Base-by-base conservation (phyloP, 2,888 invertebrate genomes). In the Pseudococcus longispinus region DNA sequence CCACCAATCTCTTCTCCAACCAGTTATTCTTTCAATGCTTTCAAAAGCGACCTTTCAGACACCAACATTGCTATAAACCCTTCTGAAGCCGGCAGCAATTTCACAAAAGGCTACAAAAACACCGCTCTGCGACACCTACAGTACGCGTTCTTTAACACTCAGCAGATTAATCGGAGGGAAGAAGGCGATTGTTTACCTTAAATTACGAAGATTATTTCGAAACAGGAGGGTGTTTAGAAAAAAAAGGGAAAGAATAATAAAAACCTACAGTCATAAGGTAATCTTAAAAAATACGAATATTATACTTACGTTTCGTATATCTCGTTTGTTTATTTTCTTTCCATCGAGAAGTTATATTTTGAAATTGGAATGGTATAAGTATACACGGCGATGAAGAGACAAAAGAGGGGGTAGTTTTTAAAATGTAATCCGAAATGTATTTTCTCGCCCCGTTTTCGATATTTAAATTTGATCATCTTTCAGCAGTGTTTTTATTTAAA, bases 381-480 rank as follows among this genome's bases (percentile, higher is more conserved):
- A n/a, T n/a, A 74, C 74, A 18, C 32, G 23, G 3, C 32, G n/a
- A 46, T 44, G 44, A 26, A 29, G 23, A 26, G 29, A 55, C 20
- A 18, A 15, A 23, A 74, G 37, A 18, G 18, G 42, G 29, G 23
- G 74, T 85, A 85, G 32, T 86, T 55, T 86, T 80, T 46, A 86
- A 74, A 77, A 80, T 86, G 86, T 86, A 86, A 86, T 86, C 86
- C 86, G 80, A 86, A 86, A 77, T 86, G 77, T 86, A 77, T 86
- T 86, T 77, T 86, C 86, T 74, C 86, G 77, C 86, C 86, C 77
- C 55, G 74, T 86, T 86, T 86, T 51, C 86, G 86, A 86, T 86
- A 86, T 86, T 86, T 86, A 86, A 86, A 86, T 86, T 86, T 86
- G 86, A 86, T 86, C 86, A 86, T 86, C 80, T 86, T 86, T 46